Evolutionary conservation across 2,888 invertebrate genomes (phyloP), one percentile per base, ranked within the genome.

Genomic region (Ligdia adustata): DNA sequence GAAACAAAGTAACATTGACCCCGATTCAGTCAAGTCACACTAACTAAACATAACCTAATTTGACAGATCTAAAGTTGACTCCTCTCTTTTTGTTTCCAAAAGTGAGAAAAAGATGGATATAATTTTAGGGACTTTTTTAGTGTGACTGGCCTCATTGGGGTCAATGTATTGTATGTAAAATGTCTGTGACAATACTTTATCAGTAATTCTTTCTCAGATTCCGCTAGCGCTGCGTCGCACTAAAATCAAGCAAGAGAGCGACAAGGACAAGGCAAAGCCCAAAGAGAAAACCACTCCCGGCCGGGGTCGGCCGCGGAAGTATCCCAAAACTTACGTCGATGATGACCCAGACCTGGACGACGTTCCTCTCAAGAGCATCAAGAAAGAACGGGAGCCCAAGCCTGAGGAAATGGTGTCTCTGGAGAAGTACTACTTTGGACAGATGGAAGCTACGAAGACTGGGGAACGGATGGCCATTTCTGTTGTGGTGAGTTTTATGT

Each of bases 371-470:
- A 86, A 84, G 66, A 74, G 52, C 47, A 88, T 88, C 59, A 87
- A 88, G 73, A 86, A 86, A 59, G 90, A 87, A 37, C 58, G 65
- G 9, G 78, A 79, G 20, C 80, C 51, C 3, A 58, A 54, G n/a
- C 53, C 85, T 0, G 88, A 87, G 39, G 79, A 86, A 66, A 81
- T 91, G 11, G 89, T 92, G 54, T 91, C 92, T 0, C 79, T 94
- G 64, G 93, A 93, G 72, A 85, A 91, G 45, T 93, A 92, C 63
- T 94, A 93, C 79, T 94, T 93, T 60, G 94, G 93, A 0, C 91
- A 91, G 57, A 69, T 82, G 1, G 85, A 82, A 0, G 90, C 89
- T 0, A 44, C 65, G 0, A 66, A 39, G 0, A 53, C 54, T 0
- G 35, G 22, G 0, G 61, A 69, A 6, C 69, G 72, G 37, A 56